phyloP scores from a whole-genome alignment of 2,797 vertebrate species.

The Sebastes taczanowskii region DNA sequence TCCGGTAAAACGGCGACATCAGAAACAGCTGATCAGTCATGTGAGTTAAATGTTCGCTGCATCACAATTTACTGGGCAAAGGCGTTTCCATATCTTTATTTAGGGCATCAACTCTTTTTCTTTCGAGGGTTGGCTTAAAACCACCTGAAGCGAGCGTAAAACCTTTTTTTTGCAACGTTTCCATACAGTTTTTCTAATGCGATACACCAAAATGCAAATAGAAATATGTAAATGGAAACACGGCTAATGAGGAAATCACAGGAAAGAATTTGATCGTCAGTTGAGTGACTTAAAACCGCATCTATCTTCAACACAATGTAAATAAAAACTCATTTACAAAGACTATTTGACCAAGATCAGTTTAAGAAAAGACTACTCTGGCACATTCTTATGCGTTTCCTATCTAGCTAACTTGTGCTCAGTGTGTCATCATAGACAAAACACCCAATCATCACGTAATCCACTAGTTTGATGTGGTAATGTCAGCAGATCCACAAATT shows the following conservation, averaged over 20 bases:
- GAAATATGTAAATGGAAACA: too few relatives aligned
- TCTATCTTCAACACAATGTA: too few relatives aligned
- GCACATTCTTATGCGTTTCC: neutral
- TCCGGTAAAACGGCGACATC: too few relatives aligned
- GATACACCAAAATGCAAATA: too few relatives aligned
- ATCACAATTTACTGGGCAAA: neutral
- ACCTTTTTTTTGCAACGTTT: neutral
- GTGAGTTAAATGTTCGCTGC: too few relatives aligned
- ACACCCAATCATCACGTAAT: neutral
- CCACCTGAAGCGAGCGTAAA: neutral
- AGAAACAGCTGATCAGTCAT: too few relatives aligned
- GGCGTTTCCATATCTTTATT: neutral
- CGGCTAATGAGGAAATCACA: neutral
- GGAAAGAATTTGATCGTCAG: neutral
- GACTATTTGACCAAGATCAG: slow-evolving; percentile 17
- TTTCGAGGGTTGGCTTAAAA: neutral
- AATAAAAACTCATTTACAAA: neutral
- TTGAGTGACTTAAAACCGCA: too few relatives aligned
- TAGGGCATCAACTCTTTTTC: neutral
- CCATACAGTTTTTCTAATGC: neutral
- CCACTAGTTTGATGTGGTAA: neutral
- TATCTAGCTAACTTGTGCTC: neutral
- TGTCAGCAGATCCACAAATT: neutral
- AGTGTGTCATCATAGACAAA: neutral
- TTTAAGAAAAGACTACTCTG: neutral